Evolutionary conservation across 2,797 vertebrate species (phyloP).

Genomic region (Adrianichthys oophorus): DNA sequence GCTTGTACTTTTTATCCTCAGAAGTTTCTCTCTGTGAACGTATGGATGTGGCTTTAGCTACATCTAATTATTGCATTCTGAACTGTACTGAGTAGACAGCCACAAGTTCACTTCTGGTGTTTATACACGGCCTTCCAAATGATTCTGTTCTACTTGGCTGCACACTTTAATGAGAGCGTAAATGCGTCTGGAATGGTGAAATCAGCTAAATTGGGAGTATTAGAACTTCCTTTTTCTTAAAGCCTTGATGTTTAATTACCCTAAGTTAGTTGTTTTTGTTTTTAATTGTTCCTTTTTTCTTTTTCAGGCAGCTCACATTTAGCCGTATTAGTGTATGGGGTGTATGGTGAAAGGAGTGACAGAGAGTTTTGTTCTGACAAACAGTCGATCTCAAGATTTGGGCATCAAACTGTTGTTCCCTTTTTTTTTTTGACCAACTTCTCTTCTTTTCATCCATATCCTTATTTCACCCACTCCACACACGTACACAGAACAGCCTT

Average conservation of each 20-base stretch:
- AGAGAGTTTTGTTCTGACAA: constrained; percentile 28
- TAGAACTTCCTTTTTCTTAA: constrained; percentile 67
- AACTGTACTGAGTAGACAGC: constrained; percentile 53
- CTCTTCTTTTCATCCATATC: background rate
- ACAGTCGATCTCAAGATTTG: constrained; percentile 30
- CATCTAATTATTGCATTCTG: constrained; percentile 67
- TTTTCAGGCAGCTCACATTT: constrained; percentile 50
- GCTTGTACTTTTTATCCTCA: constrained; percentile 5
- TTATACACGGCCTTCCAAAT: constrained; percentile 70
- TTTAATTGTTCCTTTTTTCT: constrained; percentile 55
- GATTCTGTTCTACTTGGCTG: constrained; percentile 78
- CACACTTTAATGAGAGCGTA: constrained; percentile 84
- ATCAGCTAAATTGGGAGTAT: constrained; percentile 75
- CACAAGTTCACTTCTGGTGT: constrained; percentile 71
- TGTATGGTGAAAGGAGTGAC: constrained; percentile 12
- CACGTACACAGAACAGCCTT: background rate
- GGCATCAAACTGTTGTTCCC: constrained; percentile 24
- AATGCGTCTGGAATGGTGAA: constrained; percentile 78
- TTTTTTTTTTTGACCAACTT: constrained; percentile 17
- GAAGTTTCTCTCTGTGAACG: constrained; percentile 39
- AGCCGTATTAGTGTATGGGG: constrained; percentile 49
- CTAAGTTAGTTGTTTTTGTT: constrained; percentile 74
- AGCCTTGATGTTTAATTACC: constrained; percentile 82
- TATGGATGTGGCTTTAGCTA: constrained; percentile 35
- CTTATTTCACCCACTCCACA: background rate